These are phyloP conservation scores for Atractosteus spatula DNA, from an alignment of 2,113 vertebrate species.

Conservation along the genomic window DNA sequence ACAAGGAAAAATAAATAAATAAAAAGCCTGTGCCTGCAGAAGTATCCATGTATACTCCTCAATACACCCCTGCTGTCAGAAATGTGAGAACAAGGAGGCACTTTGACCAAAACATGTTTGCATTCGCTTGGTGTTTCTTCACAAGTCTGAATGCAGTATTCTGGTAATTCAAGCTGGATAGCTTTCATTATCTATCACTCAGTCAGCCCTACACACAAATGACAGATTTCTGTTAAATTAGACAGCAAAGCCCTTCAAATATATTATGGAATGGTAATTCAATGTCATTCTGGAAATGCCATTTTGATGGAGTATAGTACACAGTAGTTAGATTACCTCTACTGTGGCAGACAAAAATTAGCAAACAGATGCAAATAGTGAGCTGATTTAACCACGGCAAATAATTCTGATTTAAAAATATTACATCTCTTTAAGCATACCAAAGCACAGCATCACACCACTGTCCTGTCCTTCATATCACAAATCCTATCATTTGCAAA, in stretches of 20 bases:
- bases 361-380: too few relatives aligned
- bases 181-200: background rate
- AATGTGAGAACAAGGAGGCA: constrained; percentile 3
- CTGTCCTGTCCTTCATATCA: too few relatives aligned
- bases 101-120: background rate
- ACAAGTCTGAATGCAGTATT: background rate
- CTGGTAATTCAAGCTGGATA: constrained; percentile 13
- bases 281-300: background rate
- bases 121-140: background rate
- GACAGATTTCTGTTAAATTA: constrained; percentile 1
- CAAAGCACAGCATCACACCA: too few relatives aligned
- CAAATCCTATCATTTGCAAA: too few relatives aligned
- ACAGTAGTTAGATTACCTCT: constrained; percentile 1
- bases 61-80: constrained; percentile 6
- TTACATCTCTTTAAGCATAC: too few relatives aligned
- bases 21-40: too few relatives aligned
- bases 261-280: background rate
- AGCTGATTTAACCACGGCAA: too few relatives aligned
- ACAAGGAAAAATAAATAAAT: background rate
- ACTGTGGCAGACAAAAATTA: too few relatives aligned
- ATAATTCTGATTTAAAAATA: too few relatives aligned
- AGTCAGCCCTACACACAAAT: constrained; percentile 16
- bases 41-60: background rate
- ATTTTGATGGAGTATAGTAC: background rate
- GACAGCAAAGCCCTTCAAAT: constrained; percentile 18